Base-by-base conservation (phyloP, 2,797 vertebrate genomes). In the Tauraco hartlaubi region DNA sequence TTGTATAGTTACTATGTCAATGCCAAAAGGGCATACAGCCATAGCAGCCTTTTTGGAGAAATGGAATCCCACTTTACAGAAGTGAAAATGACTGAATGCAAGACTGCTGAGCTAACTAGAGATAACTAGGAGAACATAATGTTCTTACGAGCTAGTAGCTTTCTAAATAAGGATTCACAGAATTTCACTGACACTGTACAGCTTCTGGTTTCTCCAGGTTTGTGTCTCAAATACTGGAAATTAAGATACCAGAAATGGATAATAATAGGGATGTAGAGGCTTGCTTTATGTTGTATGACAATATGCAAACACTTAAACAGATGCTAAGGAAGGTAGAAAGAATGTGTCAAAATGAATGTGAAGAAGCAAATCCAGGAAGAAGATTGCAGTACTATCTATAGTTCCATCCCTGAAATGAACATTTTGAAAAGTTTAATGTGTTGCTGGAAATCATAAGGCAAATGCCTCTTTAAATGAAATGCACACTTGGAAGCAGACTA, bases 401-500 rank as follows among this genome's bases (percentile, higher is more conserved):
- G 31, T 9, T 85, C 22, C 2, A 9, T 63, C 18, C 23, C 23
- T 52, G 39, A 52, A 91, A 63, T 43, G 1, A 88, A 33, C 6
- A 73, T 91, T 79, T 62, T 4, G 0, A 13, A 4, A 76, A 22
- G 16, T 78, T 77, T 41, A 77, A 8, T 61, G 26, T 2, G 3
- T 74, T 95, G n/a, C 29, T 94, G 37, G 28, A 92, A 88, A 15
- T 86, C 62, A 48, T 17, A 37, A 82, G 62, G 19, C 11, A 68
- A 85, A 43, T 72, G 3, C 83, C 29, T 72, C 68, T 91, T 93
- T 77, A 87, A 93, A 82, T 44, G 29, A 46, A 41, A 84, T 73
- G 19, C 62, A 33, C 64, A 35, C 16, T 88, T 90, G 58, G 26
- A 76, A 37, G 72, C 49, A 80, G 49, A 17, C 31, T 52, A 37